Evolutionary conservation across 2,113 vertebrate species (phyloP).

Genomic region (Pituophis catenifer): DNA sequence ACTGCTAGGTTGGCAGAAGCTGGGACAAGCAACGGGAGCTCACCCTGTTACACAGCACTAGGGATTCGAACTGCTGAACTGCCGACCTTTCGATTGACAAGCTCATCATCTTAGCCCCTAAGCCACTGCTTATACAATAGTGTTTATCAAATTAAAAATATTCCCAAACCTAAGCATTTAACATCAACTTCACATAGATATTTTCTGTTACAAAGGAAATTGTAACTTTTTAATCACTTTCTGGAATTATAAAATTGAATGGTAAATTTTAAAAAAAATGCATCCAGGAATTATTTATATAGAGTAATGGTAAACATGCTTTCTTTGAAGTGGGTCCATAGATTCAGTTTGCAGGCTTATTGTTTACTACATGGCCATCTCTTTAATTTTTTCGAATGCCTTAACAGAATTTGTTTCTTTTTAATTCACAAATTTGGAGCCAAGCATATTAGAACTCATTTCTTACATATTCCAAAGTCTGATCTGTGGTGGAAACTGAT

Average conservation of each 20-base stretch:
- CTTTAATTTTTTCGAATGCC: constrained; percentile 40
- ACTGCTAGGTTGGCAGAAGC: too few relatives aligned
- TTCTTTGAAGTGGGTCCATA: not conserved
- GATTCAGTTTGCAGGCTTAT: not conserved
- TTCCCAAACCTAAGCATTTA: not conserved
- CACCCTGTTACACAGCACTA: too few relatives aligned
- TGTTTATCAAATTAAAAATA: not conserved
- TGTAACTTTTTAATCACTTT: not conserved
- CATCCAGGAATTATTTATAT: constrained; percentile 53
- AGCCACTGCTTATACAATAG: not conserved
- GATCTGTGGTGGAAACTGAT: constrained; percentile 46
- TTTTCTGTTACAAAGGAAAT: not conserved
- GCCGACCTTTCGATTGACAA: too few relatives aligned
- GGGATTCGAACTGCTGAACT: too few relatives aligned
- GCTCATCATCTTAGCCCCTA: too few relatives aligned
- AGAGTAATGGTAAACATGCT: not conserved
- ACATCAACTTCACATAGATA: not conserved
- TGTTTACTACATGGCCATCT: constrained; percentile 41
- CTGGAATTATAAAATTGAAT: not conserved
- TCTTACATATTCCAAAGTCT: constrained; percentile 24
- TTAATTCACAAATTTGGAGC: constrained; percentile 33
- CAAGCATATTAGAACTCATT: constrained; percentile 27
- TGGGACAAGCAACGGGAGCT: too few relatives aligned
- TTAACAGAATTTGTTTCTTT: constrained; percentile 49
- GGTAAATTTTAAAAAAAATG: constrained; percentile 11